Evolutionary conservation across 2,888 invertebrate genomes (phyloP), one percentile per base, ranked within the genome.

Genomic region (Epirrhoe alternata): DNA sequence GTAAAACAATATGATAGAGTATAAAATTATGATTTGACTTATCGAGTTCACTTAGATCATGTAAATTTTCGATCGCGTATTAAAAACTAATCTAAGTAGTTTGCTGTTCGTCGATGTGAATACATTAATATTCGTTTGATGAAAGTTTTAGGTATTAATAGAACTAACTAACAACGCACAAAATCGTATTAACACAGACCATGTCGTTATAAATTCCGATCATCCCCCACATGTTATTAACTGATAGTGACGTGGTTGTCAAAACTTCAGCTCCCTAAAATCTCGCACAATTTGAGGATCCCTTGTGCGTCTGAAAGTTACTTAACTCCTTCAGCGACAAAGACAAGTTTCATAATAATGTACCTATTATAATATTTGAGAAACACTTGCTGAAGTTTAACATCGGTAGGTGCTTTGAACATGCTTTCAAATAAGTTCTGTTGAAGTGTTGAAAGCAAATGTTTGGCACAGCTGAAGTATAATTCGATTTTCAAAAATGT

Each of bases 201-300:
- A 77, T 72, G 79, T 78, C 80, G 78, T 86, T 86, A 83, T 80
- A 83, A 83, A 88, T 87, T 88, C 85, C 82, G 82, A 86, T 85
- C 83, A 83, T 79, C 81, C 81, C n/a, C 81, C 77, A 74, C 77
- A 81, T 81, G 82, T 84, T 86, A 89, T 87, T 89, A 88, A 85
- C 88, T 90, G 91, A 88, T 90, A 90, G 89, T 91, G 90, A 90
- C 90, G 82, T 85, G 83, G 83, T 81, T 87, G 86, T 88, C 87
- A 86, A 86, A 91, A 92, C 86, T 90, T 90, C 74, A 79, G 73
- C 79, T 73, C 80, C 78, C 78, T 78, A 74, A 80, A 83, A 84
- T 86, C 83, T 84, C 76, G 70, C 75, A 77, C 79, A 82, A 83
- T 84, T 83, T 82, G 76, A 82, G 70, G 78, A 84, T 86, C 88